Percentiles rank a stretch among this genome's conserved stretches.
These are phyloP conservation scores for Leptothorax acervorum DNA, from an alignment of 2,888 invertebrate species.

Conservation along the genomic window DNA sequence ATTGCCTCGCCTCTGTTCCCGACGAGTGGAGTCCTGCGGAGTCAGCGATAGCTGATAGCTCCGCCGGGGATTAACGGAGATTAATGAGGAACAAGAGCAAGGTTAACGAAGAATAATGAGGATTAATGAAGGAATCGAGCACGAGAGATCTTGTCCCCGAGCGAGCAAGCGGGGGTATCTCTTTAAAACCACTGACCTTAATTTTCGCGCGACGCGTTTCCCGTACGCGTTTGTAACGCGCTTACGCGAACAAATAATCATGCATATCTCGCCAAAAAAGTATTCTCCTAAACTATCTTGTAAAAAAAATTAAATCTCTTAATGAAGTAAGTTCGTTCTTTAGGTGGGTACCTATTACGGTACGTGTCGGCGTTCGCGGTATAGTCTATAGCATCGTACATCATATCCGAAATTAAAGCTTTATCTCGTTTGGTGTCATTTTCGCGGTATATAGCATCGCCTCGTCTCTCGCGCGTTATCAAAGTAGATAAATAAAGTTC, in stretches of 20 bases:
- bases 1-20: conserved; percentile 15
- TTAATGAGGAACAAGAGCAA: conserved; percentile 35
- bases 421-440: conserved; percentile 32
- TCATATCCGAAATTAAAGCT: conserved; percentile 47
- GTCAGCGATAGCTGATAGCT: conserved; percentile 5
- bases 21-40: background rate
- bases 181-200: conserved; percentile 14
- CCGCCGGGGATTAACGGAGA: conserved; percentile 33
- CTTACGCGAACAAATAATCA: background rate
- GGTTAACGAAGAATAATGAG: conserved; percentile 46
- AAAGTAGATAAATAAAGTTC: conserved; percentile 54
- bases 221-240: background rate
- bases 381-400: background rate
- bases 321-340: background rate
- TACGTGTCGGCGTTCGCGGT: background rate
- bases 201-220: background rate
- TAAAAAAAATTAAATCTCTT: background rate
- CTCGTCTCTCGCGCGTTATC: conserved; percentile 41
- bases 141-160: conserved; percentile 11
- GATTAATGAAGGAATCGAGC: conserved; percentile 28
- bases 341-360: background rate
- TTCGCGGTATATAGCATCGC: background rate
- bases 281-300: background rate
- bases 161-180: background rate
- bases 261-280: background rate